These are phyloP conservation scores for Chesias legatella DNA, from an alignment of 2,888 invertebrate species.

Conservation along the genomic window DNA sequence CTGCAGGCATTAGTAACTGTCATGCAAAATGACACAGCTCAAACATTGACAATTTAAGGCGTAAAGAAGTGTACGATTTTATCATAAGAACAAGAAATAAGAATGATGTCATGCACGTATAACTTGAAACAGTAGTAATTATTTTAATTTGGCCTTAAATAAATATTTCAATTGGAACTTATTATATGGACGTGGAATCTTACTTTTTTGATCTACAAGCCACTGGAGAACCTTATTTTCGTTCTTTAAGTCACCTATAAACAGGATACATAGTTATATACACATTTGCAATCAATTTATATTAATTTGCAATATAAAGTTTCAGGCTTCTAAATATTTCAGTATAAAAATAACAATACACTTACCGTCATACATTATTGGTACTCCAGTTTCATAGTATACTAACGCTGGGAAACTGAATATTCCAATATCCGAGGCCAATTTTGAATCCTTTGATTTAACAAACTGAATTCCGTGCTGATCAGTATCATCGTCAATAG, in stretches of 20 bases:
- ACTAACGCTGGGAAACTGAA: conserved; percentile 95
- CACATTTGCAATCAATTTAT: conserved; percentile 4
- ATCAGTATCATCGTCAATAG: conserved; percentile 95
- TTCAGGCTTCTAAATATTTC: conserved; percentile 2
- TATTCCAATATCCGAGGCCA: conserved; percentile 94
- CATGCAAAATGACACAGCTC: conserved; percentile 81
- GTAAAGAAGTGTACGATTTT: conserved; percentile 53
- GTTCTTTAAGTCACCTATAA: conserved; percentile 95
- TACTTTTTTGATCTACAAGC: conserved; percentile 98
- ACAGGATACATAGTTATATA: conserved; percentile 55
- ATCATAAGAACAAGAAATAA: conserved; percentile 41
- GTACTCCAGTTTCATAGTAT: conserved; percentile 95
- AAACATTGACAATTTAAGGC: conserved; percentile 77
- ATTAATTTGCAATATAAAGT: conserved; percentile 1
- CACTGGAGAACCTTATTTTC: conserved; percentile 97
- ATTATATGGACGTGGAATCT: conserved; percentile 84
- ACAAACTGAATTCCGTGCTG: conserved; percentile 96
- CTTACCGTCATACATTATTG: conserved; percentile 97
- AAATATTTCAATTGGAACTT: conserved; percentile 37
- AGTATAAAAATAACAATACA: conserved; percentile 22
- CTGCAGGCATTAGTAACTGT: conserved; percentile 82
- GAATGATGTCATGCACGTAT: conserved; percentile 79
- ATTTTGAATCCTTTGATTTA: conserved; percentile 93
- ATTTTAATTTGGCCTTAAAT: conserved; percentile 41
- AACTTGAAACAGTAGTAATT: conserved; percentile 46